Base-by-base conservation (phyloP, 1,140 invertebrate genomes). In the Zaprionus nigranus region DNA sequence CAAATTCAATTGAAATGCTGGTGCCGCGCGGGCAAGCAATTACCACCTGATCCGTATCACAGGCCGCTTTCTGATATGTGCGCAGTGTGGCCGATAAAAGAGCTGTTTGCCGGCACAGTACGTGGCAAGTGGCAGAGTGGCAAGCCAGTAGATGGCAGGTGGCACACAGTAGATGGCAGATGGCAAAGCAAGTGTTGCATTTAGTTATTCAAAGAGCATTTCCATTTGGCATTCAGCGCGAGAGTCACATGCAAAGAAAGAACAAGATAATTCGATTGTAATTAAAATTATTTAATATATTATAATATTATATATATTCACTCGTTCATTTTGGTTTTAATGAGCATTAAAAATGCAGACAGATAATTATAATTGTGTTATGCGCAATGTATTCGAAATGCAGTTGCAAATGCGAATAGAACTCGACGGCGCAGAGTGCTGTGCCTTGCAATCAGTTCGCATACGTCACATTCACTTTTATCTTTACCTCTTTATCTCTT, bases 1-100 rank as follows among this genome's bases (percentile, higher is more conserved):
- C 93, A 75, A 97, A 94, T 88, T 98, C 96, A 66, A 98, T 96
- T 68, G 96, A 96, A 79, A 98, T 98, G 68, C 96, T 96, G 3
- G 98, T 98, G 38, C 97, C 96, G 5, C 95, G 93, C 13, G 97
- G 97, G 93, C 98, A 98, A 73, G 95, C 95, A 49, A 98, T 94
- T 22, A 95, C 95, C 92, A 98, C 95, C 83, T 95, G 94, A 83
- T 98, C 96, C 61, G 97, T 96, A 91, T 98, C 97, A 93, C 98
- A 99, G 3, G 96, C 96, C 5, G 96, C 96, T 79, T 96, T 95
- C 92, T 98, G 97, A 93, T 97, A 97, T 62, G 97, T 98, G 82
- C 96, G 95, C 73, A 99, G 94, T 15, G 97, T 98, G 43, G 97
- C 97, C 83, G 97, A 96, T 75, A 98, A 95, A 63, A 98, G 94